Conservation (phyloP, 2,888 invertebrate species). For the Quadroppia sp. region DNA sequence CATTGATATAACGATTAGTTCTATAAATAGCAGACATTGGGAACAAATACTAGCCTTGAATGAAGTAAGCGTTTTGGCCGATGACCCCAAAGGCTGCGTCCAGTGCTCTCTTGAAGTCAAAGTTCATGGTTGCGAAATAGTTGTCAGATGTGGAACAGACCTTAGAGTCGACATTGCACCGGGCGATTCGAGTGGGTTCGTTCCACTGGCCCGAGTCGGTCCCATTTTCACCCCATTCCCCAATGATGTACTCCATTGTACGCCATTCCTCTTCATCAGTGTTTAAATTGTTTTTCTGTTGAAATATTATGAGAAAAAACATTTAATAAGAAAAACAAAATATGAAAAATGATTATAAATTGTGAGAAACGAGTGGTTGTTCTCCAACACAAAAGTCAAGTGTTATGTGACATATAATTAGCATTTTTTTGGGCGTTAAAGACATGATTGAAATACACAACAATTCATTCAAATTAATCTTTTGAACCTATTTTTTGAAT, state of each 20-base stretch:
- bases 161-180: constrained; percentile 28
- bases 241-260: constrained; percentile 30
- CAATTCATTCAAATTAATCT: background rate
- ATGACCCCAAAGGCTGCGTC: constrained; percentile 39
- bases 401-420: constrained; percentile 1
- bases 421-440: background rate
- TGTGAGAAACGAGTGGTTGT: constrained; percentile 5
- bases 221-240: constrained; percentile 32
- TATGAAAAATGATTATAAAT: background rate
- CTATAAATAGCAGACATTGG: too few relatives aligned
- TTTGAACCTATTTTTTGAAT: background rate
- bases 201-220: constrained; percentile 32
- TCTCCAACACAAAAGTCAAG: constrained; percentile 1
- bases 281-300: background rate
- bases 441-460: background rate
- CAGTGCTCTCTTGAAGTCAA: constrained; percentile 36
- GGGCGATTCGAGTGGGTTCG: constrained; percentile 35
- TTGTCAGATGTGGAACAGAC: constrained; percentile 39
- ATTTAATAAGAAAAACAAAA: background rate
- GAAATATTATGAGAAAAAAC: background rate
- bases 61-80: constrained; percentile 40
- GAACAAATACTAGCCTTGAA: constrained; percentile 37
- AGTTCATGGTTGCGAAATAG: constrained; percentile 40
- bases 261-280: constrained; percentile 40
- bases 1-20: too few relatives aligned